phyloP scores from a whole-genome alignment of 2,888 invertebrate species.

The Lycophotia porphyrea region DNA sequence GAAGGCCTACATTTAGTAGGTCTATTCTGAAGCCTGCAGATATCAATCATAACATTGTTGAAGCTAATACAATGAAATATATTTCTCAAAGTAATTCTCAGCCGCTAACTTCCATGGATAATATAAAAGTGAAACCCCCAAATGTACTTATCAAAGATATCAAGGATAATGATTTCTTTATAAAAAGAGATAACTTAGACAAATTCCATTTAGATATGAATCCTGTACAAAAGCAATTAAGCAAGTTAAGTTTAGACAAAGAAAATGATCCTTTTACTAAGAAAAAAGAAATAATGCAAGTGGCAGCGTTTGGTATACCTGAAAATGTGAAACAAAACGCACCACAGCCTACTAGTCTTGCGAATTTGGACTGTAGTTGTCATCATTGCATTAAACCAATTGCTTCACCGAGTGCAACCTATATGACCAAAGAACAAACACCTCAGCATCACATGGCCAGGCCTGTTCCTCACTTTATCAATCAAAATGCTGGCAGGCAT shows the following conservation, averaged over 20 bases:
- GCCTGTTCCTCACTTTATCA: slow-evolving; percentile 24
- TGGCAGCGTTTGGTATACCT: slow-evolving; percentile 34
- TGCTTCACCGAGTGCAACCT: slow-evolving; percentile 13
- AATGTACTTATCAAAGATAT: slow-evolving; percentile 74
- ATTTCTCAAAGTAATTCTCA: slow-evolving; percentile 44
- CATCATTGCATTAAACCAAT: slow-evolving; percentile 76
- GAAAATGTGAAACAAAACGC: slow-evolving; percentile 31
- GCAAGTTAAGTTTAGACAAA: slow-evolving; percentile 75
- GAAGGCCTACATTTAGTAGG: slow-evolving; percentile 63
- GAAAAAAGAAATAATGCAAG: slow-evolving; percentile 75
- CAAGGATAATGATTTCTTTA: slow-evolving; percentile 81
- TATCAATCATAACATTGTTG: slow-evolving; percentile 36
- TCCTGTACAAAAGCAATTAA: slow-evolving; percentile 72
- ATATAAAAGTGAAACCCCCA: slow-evolving; percentile 67
- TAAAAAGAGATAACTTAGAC: slow-evolving; percentile 77
- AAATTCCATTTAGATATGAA: slow-evolving; percentile 67
- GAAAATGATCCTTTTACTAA: slow-evolving; percentile 77
- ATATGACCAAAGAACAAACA: slow-evolving; percentile 5
- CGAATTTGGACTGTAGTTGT: slow-evolving; percentile 74
- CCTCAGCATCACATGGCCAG: slow-evolving; percentile 7
- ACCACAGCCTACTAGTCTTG: slow-evolving; percentile 25
- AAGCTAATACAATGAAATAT: slow-evolving; percentile 27
- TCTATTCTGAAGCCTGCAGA: slow-evolving; percentile 59
- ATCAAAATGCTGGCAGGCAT: slow-evolving; percentile 38
- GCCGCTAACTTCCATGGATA: slow-evolving; percentile 71